Conservation (phyloP, 2,888 invertebrate species). For the Linyphia triangularis region DNA sequence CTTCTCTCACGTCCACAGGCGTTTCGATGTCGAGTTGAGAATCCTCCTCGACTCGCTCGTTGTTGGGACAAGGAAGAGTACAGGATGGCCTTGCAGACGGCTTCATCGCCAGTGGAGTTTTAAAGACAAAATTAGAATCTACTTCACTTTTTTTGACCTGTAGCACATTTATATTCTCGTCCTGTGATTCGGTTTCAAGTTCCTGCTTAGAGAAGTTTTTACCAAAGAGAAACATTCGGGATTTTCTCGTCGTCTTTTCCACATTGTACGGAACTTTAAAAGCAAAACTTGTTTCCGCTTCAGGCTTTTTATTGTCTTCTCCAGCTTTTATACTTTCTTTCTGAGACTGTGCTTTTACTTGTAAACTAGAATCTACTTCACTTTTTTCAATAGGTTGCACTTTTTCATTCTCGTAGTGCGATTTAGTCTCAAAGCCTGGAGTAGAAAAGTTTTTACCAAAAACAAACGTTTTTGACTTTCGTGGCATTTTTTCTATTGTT, state of each 20-base stretch:
- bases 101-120: background rate
- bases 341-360: too few relatives aligned
- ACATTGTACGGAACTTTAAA: background rate
- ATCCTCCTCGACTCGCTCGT: background rate
- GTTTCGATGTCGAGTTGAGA: background rate
- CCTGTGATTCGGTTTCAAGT: background rate
- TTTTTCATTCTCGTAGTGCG: background rate
- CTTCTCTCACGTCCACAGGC: too few relatives aligned
- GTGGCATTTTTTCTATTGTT: background rate
- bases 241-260: background rate
- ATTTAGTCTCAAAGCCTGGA: too few relatives aligned
- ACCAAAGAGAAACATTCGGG: background rate
- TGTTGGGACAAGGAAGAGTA: background rate
- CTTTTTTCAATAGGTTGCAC: too few relatives aligned
- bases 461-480: background rate
- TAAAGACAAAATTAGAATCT: background rate
- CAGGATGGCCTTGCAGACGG: background rate
- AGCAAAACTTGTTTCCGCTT: background rate
- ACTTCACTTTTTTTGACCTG: too few relatives aligned
- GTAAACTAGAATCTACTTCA: background rate
- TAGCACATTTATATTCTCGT: too few relatives aligned
- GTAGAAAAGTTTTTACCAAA: background rate
- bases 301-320: too few relatives aligned
- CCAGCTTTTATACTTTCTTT: too few relatives aligned
- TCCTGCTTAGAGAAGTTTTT: background rate